phyloP scores from a whole-genome alignment of 2,888 invertebrate genomes.

The Folsomia manolachei region DNA sequence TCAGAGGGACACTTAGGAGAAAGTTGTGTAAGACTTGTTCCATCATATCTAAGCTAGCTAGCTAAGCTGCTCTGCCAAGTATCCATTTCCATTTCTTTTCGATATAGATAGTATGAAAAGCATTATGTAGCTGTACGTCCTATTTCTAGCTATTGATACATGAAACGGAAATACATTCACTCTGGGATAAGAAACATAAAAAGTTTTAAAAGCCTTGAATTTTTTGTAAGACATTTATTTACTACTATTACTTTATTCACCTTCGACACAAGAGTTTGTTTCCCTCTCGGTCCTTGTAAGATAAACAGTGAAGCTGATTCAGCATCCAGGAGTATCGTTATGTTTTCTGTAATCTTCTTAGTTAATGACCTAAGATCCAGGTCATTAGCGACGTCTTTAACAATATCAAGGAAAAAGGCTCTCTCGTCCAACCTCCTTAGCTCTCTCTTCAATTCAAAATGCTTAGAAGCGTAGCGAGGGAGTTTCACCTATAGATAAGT shows the following conservation, averaged over 20 bases:
- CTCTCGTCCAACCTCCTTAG: conserved; percentile 55
- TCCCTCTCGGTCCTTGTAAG: conserved; percentile 56
- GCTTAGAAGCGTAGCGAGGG: conserved; percentile 57
- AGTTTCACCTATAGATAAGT: conserved; percentile 51
- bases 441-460: conserved; percentile 56
- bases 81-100: too few species aligned
- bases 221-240: neutral
- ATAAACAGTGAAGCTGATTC: conserved; percentile 58
- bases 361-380: conserved; percentile 57
- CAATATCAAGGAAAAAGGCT: conserved; percentile 59
- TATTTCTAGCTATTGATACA: too few species aligned
- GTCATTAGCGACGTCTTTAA: conserved; percentile 59
- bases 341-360: conserved; percentile 58
- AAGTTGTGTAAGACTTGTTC: too few species aligned
- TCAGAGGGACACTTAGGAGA: neutral
- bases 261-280: conserved; percentile 57
- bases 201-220: neutral
- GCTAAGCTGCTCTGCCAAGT: too few species aligned
- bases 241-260: conserved; percentile 42
- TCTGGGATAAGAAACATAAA: neutral
- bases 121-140: too few species aligned
- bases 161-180: neutral
- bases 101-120: too few species aligned
- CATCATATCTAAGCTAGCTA: too few species aligned
- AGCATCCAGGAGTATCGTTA: conserved; percentile 57